A percentile compares a stretch with the other conserved stretches of the same genome.
phyloP scores from a whole-genome alignment of 2,797 vertebrate genomes.

The Erpetoichthys calabaricus region DNA sequence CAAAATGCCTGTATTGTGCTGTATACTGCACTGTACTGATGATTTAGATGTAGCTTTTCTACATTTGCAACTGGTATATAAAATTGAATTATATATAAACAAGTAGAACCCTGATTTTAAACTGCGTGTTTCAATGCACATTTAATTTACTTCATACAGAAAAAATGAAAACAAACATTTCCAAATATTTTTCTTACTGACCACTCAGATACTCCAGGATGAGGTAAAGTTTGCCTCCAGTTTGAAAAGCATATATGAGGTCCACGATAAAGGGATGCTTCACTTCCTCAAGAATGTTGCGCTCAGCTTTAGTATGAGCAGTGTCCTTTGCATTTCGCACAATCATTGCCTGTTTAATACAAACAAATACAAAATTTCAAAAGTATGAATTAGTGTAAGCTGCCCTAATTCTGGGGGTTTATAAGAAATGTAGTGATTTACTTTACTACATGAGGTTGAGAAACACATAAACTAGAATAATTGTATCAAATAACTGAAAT shows the following conservation, averaged over 20 bases:
- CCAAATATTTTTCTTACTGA: slow-evolving; percentile 42
- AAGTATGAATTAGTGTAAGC: neutral
- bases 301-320: slow-evolving; percentile 94
- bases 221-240: slow-evolving; percentile 98
- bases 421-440: too few relatives aligned
- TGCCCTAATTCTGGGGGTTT: neutral
- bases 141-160: too few relatives aligned
- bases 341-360: slow-evolving; percentile 79
- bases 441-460: neutral
- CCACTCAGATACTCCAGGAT: slow-evolving; percentile 98
- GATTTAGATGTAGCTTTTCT: too few relatives aligned
- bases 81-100: too few relatives aligned
- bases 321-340: slow-evolving; percentile 97
- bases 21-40: too few relatives aligned
- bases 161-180: too few relatives aligned
- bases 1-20: too few relatives aligned
- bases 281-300: slow-evolving; percentile 97
- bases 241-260: slow-evolving; percentile 98
- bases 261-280: slow-evolving; percentile 98
- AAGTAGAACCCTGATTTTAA: too few relatives aligned
- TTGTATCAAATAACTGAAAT: too few relatives aligned
- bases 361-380: neutral
- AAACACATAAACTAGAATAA: neutral
- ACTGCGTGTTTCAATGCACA: too few relatives aligned
- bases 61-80: too few relatives aligned